Evolutionary conservation across 1,140 invertebrate species (phyloP).

Genomic region (Atopsyche davidsoni): DNA sequence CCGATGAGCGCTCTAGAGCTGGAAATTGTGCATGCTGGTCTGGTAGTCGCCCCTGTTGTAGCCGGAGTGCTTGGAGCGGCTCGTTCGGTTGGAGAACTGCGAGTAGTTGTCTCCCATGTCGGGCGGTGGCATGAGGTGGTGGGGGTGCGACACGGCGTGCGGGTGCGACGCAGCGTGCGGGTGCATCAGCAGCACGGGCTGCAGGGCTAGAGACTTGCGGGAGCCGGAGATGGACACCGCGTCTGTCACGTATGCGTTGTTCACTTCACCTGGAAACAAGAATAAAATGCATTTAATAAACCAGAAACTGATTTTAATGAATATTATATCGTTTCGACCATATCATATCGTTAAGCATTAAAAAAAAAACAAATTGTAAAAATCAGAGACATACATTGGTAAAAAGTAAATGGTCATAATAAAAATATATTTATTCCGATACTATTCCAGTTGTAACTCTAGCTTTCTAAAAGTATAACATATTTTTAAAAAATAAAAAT

Average conservation of each 20-base stretch:
- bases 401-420: too few relatives aligned
- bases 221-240: constrained; percentile 75
- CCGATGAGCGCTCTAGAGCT: too few relatives aligned
- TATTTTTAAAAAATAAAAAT: too few relatives aligned
- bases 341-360: too few relatives aligned
- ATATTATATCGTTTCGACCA: too few relatives aligned
- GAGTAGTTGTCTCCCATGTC: constrained; percentile 60
- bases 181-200: constrained; percentile 76
- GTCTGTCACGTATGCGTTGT: constrained; percentile 76
- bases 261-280: constrained; percentile 70
- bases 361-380: too few relatives aligned
- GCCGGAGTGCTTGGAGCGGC: constrained; percentile 43
- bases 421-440: too few relatives aligned
- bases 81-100: constrained; percentile 66
- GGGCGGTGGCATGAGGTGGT: constrained; percentile 37
- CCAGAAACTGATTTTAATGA: too few relatives aligned
- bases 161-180: constrained; percentile 54
- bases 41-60: constrained; percentile 49
- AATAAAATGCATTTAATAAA: constrained; percentile 6
- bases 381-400: too few relatives aligned
- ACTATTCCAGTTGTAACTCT: too few relatives aligned
- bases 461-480: too few relatives aligned
- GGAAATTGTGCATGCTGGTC: constrained; percentile 57
- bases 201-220: constrained; percentile 76
- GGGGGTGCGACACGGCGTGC: constrained; percentile 34